Conservation (phyloP, 2,113 vertebrate species). For the Plectropomus leopardus region DNA sequence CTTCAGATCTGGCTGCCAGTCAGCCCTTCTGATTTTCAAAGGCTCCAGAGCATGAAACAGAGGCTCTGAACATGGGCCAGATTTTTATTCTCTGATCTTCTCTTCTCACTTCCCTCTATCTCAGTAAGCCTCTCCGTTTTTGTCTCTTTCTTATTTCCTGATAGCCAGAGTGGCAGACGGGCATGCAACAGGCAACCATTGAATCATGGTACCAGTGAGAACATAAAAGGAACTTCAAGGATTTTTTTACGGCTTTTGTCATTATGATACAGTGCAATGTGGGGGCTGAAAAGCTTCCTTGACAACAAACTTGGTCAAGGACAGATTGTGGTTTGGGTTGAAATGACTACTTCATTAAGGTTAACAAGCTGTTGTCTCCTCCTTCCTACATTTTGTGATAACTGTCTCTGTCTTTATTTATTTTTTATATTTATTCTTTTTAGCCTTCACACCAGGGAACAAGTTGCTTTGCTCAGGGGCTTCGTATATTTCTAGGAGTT, state of each 20-base stretch:
- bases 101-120: conserved; percentile 50
- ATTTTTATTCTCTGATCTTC: conserved; percentile 72
- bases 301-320: neutral
- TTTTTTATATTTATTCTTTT: too few relatives aligned
- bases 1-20: conserved; percentile 79
- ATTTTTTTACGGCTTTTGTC: neutral
- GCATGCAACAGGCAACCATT: conserved; percentile 37
- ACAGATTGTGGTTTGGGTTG: neutral
- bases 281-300: neutral
- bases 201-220: neutral
- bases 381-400: too few relatives aligned
- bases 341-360: neutral
- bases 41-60: conserved; percentile 74
- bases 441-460: too few relatives aligned
- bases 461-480: too few relatives aligned
- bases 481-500: too few relatives aligned
- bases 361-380: neutral
- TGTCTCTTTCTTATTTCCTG: conserved; percentile 33
- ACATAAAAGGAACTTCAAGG: neutral
- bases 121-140: conserved; percentile 31
- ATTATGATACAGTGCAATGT: neutral
- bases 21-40: conserved; percentile 74
- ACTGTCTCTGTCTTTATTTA: too few relatives aligned
- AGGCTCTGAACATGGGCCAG: conserved; percentile 67
- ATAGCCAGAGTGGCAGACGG: conserved; percentile 28